A percentile compares a stretch with the other conserved stretches of the same genome.
Conservation (phyloP, 2,113 vertebrate genomes). For the Notechis scutatus region DNA sequence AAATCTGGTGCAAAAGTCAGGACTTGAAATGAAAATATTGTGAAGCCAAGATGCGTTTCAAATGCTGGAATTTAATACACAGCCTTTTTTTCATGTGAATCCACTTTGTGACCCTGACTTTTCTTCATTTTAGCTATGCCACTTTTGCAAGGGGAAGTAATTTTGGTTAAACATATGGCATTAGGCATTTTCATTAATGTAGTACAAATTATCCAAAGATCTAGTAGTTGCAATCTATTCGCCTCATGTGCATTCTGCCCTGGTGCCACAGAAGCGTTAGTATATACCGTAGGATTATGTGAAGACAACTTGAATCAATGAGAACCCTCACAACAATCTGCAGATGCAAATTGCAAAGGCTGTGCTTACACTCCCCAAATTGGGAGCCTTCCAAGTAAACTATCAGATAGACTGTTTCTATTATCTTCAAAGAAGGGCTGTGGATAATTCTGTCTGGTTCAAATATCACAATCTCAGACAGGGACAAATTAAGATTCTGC, state of each 20-base stretch:
- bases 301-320: neutral
- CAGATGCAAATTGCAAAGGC: neutral
- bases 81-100: neutral
- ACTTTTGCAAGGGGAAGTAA: neutral
- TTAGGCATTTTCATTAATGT: neutral
- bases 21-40: neutral
- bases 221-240: neutral
- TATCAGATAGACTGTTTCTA: neutral
- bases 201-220: neutral
- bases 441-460: neutral
- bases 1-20: neutral
- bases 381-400: neutral
- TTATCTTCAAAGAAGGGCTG: neutral
- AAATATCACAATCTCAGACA: neutral
- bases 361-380: neutral
- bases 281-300: neutral
- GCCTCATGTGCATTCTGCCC: neutral
- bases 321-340: neutral
- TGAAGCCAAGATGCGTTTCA: neutral
- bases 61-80: neutral
- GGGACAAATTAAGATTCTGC: neutral
- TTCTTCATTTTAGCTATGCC: neutral
- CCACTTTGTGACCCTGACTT: neutral
- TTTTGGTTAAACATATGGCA: neutral
- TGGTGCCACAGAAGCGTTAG: neutral